Percentiles rank a stretch among this genome's conserved stretches.
Evolutionary conservation across 1,140 invertebrate species (phyloP).

Genomic region (Octopus bimaculoides): DNA sequence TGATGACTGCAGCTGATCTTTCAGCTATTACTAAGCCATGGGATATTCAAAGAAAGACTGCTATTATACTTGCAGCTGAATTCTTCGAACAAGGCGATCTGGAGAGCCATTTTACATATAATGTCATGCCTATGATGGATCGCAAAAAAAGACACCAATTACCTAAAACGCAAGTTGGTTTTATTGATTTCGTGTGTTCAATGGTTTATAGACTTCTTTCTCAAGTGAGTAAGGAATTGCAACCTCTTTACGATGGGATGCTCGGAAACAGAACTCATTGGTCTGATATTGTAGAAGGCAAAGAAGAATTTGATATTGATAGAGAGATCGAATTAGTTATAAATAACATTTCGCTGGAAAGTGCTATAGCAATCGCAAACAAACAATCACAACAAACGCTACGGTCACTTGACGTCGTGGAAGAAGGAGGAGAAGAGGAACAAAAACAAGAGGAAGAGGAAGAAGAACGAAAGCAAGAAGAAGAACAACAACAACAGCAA

Average conservation of each 20-base stretch:
- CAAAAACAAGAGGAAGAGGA: too few relatives aligned
- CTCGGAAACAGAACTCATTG: background rate
- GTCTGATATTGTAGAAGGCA: background rate
- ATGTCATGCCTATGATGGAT: background rate
- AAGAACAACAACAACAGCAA: too few relatives aligned
- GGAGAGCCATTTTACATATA: background rate
- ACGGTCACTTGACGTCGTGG: too few relatives aligned
- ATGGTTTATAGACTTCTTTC: background rate
- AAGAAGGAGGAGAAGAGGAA: too few relatives aligned
- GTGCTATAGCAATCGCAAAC: too few relatives aligned
- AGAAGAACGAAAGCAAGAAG: too few relatives aligned
- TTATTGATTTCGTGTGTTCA: background rate
- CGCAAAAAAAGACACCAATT: background rate
- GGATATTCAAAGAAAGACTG: background rate
- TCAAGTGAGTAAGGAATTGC: background rate
- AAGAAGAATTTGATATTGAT: background rate
- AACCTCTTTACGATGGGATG: background rate
- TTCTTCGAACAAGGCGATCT: constrained; percentile 34
- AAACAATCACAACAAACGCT: too few relatives aligned
- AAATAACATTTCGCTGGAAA: too few relatives aligned
- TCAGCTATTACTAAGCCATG: background rate
- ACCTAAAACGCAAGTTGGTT: background rate
- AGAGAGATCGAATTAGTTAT: background rate
- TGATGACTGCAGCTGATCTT: background rate
- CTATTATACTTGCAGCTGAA: background rate